Evolutionary conservation across 2,888 invertebrate species (phyloP), one percentile per base, ranked within the genome.

Genomic region (Sycophila texana): DNA sequence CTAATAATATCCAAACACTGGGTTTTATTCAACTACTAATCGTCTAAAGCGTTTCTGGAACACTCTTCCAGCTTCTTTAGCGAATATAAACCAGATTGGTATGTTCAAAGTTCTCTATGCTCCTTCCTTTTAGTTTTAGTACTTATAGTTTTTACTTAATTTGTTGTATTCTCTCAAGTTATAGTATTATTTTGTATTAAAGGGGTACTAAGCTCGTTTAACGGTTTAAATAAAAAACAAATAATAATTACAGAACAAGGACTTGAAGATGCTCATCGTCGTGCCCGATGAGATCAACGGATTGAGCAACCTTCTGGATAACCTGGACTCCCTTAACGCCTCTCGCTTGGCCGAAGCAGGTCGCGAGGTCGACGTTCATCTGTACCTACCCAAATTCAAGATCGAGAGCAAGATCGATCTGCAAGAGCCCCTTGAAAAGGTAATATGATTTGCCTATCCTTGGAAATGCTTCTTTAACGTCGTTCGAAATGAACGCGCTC

Each of bases 231-330:
- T n/a, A n/a, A n/a, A n/a, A 26, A 26, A 26, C 26, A 26, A 26
- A 26, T 26, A 26, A 26, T 26, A 5, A 14, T 70, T 57, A 4
- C 22, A 81, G 79, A 81, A 81, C 49, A 72, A 83, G 10, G 82
- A 84, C 74, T 91, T 96, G n/a, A 94, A 94, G 83, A 94, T 97
- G 95, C 87, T 96, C 0, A 92, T 97, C 47, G 91, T 96, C 71
- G 89, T 97, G 76, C 97, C 97, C 0, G 92, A 94, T 61, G 91
- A 93, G 63, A 90, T 92, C 18, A 92, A 93, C 66, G 96, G 96
- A 0, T 83, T 92, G 51, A 75, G 82, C 13, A 84, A 85, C 1
- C 82, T 91, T 70, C 90, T 91, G 80, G 79, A 84, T 5, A 90
- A 89, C 70, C 82, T 92, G n/a, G 83, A 85, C n/a, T 67, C 81